Percentiles rank a stretch among this genome's conserved stretches.
Evolutionary conservation across 2,888 invertebrate genomes (phyloP).

Genomic region (Chorisops tibialis): DNA sequence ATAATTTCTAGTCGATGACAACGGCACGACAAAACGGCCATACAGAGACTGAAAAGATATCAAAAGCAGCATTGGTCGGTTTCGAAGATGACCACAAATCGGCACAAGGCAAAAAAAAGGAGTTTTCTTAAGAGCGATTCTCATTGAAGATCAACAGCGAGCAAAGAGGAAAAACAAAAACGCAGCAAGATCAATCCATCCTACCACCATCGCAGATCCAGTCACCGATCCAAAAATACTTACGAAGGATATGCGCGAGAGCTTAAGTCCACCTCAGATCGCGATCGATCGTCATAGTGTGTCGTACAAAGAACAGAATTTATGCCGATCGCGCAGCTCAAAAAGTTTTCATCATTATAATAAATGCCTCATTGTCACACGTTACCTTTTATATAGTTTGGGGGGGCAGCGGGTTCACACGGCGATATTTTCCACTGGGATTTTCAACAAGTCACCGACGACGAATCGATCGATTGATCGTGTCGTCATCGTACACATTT

Average conservation of each 20-base stretch:
- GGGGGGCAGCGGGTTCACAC: neutral
- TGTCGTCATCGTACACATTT: constrained; percentile 19
- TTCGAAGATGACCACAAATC: too few relatives aligned
- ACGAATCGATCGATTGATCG: constrained; percentile 27
- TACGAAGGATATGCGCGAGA: neutral
- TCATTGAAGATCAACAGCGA: too few relatives aligned
- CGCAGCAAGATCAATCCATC: neutral
- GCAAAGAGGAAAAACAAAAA: neutral
- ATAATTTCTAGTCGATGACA: constrained; percentile 29
- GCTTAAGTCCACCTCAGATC: neutral
- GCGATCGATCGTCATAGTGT: neutral
- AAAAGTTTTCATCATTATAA: constrained; percentile 31
- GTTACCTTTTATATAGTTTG: neutral
- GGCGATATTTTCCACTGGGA: neutral
- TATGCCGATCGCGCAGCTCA: constrained; percentile 28
- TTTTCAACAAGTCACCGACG: neutral
- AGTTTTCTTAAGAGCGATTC: too few relatives aligned
- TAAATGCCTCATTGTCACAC: constrained; percentile 33
- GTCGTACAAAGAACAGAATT: constrained; percentile 15
- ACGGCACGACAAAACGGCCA: constrained; percentile 27
- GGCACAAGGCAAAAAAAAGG: neutral
- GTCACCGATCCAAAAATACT: too few relatives aligned
- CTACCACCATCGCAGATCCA: too few relatives aligned
- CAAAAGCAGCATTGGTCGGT: neutral
- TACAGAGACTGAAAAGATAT: neutral